Evolutionary conservation across 2,888 invertebrate genomes (phyloP).

Genomic region (Odontocerum albicorne): DNA sequence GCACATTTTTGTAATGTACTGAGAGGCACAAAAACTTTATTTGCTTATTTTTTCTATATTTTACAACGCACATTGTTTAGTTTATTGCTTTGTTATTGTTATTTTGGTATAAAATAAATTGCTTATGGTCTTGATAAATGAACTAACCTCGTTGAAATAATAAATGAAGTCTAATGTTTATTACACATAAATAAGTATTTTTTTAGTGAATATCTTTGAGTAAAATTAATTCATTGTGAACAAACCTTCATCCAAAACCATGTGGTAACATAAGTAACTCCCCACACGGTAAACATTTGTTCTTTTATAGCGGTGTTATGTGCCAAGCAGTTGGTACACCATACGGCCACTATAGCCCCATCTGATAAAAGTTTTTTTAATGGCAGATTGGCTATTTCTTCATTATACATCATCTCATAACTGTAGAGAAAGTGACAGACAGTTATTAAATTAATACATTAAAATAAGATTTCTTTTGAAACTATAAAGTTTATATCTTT

Average conservation of each 20-base stretch:
- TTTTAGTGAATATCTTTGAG: too few species aligned
- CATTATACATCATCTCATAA: constrained; percentile 79
- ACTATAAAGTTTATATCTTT: too few species aligned
- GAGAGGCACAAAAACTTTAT: too few species aligned
- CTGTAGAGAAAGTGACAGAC: constrained; percentile 58
- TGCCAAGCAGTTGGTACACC: constrained; percentile 87
- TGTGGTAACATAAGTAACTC: constrained; percentile 66
- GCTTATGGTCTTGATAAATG: too few species aligned
- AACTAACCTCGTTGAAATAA: background rate
- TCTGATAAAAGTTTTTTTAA: constrained; percentile 61
- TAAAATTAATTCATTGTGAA: too few species aligned
- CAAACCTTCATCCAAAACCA: constrained; percentile 89
- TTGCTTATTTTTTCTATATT: too few species aligned
- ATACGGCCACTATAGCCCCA: constrained; percentile 76
- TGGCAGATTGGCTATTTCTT: constrained; percentile 72
- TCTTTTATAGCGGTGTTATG: constrained; percentile 69
- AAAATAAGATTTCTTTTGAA: too few species aligned
- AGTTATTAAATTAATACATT: too few species aligned
- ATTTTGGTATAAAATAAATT: too few species aligned
- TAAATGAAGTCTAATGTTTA: constrained; percentile 6
- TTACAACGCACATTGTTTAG: too few species aligned
- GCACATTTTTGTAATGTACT: too few species aligned
- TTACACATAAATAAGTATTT: constrained; percentile 10
- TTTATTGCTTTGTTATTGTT: too few species aligned
- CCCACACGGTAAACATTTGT: constrained; percentile 80